Evolutionary conservation across 2,113 vertebrate genomes (phyloP).

Genomic region (Pachycephala philippinensis): DNA sequence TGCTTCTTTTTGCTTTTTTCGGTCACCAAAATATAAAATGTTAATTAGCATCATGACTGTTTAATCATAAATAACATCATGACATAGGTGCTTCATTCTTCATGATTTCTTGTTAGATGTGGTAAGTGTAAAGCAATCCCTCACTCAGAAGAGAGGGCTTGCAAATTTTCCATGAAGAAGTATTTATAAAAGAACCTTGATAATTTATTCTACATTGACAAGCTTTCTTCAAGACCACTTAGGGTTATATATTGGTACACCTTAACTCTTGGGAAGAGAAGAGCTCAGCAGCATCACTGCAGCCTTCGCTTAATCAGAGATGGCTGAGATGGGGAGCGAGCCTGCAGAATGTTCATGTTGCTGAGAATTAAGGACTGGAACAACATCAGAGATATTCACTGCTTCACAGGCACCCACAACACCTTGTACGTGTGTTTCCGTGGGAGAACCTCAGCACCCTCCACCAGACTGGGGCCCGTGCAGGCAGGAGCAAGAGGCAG

Average conservation of each 20-base stretch:
- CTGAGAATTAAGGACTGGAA: background rate
- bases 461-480: rapidly evolving
- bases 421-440: rapidly evolving
- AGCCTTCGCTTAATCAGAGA: background rate
- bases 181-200: background rate
- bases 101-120: background rate
- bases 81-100: background rate
- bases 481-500: background rate
- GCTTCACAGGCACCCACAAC: rapidly evolving
- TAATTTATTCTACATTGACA: background rate
- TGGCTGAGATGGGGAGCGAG: background rate
- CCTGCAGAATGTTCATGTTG: background rate
- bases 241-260: background rate
- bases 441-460: background rate
- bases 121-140: background rate
- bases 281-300: background rate
- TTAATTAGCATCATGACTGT: background rate
- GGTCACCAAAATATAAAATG: background rate
- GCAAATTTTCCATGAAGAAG: background rate
- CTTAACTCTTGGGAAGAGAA: background rate
- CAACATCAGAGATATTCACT: background rate
- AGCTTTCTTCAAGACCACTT: background rate
- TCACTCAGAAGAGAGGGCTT: background rate
- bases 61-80: background rate
- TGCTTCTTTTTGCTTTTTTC: background rate